phyloP scores from a whole-genome alignment of 1,140 invertebrate genomes.

The Daktulosphaira vitifoliae region DNA sequence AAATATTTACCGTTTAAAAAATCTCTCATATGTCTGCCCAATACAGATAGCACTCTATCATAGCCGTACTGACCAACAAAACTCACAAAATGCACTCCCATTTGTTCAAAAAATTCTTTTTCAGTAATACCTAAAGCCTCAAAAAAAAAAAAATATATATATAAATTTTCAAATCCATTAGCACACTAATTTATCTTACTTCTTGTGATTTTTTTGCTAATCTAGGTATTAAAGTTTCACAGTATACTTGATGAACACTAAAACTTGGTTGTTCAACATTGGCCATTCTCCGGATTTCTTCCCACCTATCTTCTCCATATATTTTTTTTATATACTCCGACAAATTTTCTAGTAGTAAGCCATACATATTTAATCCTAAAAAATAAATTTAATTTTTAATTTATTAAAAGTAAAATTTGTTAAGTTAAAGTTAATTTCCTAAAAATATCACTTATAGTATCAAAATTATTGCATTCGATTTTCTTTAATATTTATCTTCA shows the following conservation, averaged over 20 bases:
- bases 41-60: slow-evolving; percentile 77
- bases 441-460: too few species aligned
- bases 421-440: too few species aligned
- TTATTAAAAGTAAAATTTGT: too few species aligned
- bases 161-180: background rate
- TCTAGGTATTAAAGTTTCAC: slow-evolving; percentile 75
- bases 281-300: slow-evolving; percentile 69
- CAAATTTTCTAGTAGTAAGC: slow-evolving; percentile 84
- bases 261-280: slow-evolving; percentile 78
- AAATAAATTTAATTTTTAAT: too few species aligned
- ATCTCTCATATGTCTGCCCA: slow-evolving; percentile 86
- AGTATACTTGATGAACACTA: slow-evolving; percentile 85
- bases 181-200: slow-evolving; percentile 47
- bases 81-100: slow-evolving; percentile 82
- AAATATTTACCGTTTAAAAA: slow-evolving; percentile 87
- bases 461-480: too few species aligned
- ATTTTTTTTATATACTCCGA: slow-evolving; percentile 78
- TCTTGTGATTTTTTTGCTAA: slow-evolving; percentile 74
- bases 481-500: too few species aligned
- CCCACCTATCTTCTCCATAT: slow-evolving; percentile 89
- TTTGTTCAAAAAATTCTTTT: slow-evolving; percentile 77
- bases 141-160: slow-evolving; percentile 7
- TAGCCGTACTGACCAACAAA: slow-evolving; percentile 93
- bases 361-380: slow-evolving; percentile 65
- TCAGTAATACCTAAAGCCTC: slow-evolving; percentile 76